Percentiles rank a stretch among this genome's conserved stretches.
Evolutionary conservation across 2,888 invertebrate species (phyloP).

Genomic region (Colletes collaris): DNA sequence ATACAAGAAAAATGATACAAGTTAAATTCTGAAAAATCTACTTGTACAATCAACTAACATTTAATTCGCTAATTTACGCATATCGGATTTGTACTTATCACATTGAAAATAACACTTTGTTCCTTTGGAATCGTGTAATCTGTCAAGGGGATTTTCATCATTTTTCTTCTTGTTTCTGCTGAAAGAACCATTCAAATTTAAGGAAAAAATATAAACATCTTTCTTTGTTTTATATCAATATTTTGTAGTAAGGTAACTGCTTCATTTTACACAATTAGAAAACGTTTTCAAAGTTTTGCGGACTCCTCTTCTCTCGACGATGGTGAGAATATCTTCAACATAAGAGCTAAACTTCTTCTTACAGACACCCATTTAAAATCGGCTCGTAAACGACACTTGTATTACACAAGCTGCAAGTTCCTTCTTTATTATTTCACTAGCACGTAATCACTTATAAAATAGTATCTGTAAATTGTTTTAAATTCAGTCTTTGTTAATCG

Average conservation of each 20-base stretch:
- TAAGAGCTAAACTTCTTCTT: constrained; percentile 29
- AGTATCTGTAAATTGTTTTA: constrained; percentile 56
- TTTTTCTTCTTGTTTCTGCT: neutral
- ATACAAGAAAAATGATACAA: constrained; percentile 7
- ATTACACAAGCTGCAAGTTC: neutral
- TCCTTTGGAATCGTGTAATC: neutral
- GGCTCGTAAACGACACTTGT: constrained; percentile 4
- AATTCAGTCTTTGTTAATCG: constrained; percentile 53
- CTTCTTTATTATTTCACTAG: constrained; percentile 21
- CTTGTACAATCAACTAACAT: neutral
- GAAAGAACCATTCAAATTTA: neutral
- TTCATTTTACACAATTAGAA: constrained; percentile 31
- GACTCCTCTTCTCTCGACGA: constrained; percentile 20
- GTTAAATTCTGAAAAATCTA: constrained; percentile 5
- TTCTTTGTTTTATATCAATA: constrained; percentile 7
- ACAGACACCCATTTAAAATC: constrained; percentile 18
- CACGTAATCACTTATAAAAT: constrained; percentile 58
- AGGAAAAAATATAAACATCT: constrained; percentile 13
- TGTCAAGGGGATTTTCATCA: neutral
- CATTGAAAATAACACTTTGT: constrained; percentile 19
- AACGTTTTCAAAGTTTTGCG: constrained; percentile 13
- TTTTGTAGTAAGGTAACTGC: constrained; percentile 13
- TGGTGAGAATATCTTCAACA: constrained; percentile 13
- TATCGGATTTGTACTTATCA: constrained; percentile 26
- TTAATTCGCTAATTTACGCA: neutral